Base-by-base conservation (phyloP, 2,888 invertebrate genomes). In the Papilio demoleus region DNA sequence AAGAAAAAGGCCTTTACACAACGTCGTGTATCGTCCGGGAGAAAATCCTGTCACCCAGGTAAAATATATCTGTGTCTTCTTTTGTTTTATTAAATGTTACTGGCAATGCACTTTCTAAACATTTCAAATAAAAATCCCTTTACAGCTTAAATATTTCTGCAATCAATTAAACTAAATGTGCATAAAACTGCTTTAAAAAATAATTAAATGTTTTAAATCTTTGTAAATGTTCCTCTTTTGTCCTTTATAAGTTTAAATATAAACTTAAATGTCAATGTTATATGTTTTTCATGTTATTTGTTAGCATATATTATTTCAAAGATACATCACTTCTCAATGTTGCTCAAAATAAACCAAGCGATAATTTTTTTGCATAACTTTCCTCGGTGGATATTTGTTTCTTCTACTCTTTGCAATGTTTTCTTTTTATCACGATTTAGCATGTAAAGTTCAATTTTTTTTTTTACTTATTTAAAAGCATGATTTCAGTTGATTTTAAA, bases 11-110 rank as follows among this genome's bases (percentile, higher is more conserved):
- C 97, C 97, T 64, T 93, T 97, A 71, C 97, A 97, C 93, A 97
- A 97, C 88, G 97, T 97, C 73, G 97, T 97, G 76, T 97, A 97
- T 91, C 93, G 97, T 77, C 97, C 97, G 1, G 97, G 97, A 74
- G 97, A 97, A 85, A 97, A 97, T 90, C 97, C 97, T 74, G 97
- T 97, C 78, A 97, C 96, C 78, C 97, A 97, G 97, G 97, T 97
- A 93, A 94, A 79, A 75, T 60, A 8, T 70, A 62, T 69, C 62
- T 66, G 70, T 27, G 50, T 70, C 45, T 56, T n/a, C n/a, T 38
- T 27, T 53, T 14, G 24, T 40, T 68, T 50, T 70, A 58, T 60
- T 53, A 65, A 40, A 67, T 45, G 27, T 34, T 50, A 45, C 40
- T 38, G 38, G 36, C 68, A 24, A 45, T 59, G 68, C 68, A 68